phyloP scores from a whole-genome alignment of 1,140 invertebrate species.

The Xylocopa sonorina region DNA sequence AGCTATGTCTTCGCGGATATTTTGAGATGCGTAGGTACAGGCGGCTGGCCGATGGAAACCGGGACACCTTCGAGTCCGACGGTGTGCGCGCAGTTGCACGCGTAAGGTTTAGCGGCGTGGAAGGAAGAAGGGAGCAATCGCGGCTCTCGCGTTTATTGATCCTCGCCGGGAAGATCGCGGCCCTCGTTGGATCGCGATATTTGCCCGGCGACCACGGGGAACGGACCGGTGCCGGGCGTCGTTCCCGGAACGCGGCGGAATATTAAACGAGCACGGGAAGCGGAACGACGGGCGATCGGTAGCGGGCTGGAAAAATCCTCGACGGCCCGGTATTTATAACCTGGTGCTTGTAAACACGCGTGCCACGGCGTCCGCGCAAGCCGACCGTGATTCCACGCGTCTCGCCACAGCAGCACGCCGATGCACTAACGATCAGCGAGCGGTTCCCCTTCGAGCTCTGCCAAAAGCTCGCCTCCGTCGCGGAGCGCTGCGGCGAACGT shows the following conservation, averaged over 20 bases:
- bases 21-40: slow-evolving; percentile 25
- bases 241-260: neutral
- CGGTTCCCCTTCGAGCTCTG: slow-evolving; percentile 2
- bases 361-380: neutral
- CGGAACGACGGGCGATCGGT: too few species aligned
- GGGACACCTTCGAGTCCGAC: neutral
- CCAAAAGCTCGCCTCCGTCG: neutral
- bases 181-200: neutral
- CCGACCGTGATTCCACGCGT: slow-evolving; percentile 12
- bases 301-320: neutral
- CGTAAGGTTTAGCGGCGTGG: neutral
- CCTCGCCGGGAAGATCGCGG: neutral
- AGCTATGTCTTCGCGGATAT: slow-evolving; percentile 17
- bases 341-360: slow-evolving; percentile 19
- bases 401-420: slow-evolving; percentile 14
- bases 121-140: neutral
- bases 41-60: slow-evolving; percentile 20
- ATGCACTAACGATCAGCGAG: neutral
- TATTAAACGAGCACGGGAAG: neutral
- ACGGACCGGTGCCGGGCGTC: too few species aligned
- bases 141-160: slow-evolving; percentile 7
- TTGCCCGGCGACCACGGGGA: neutral
- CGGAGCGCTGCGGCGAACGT: neutral
- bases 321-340: slow-evolving; percentile 34
- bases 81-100: neutral